Evolutionary conservation across 2,113 vertebrate genomes (phyloP).

Genomic region (Perca flavescens): DNA sequence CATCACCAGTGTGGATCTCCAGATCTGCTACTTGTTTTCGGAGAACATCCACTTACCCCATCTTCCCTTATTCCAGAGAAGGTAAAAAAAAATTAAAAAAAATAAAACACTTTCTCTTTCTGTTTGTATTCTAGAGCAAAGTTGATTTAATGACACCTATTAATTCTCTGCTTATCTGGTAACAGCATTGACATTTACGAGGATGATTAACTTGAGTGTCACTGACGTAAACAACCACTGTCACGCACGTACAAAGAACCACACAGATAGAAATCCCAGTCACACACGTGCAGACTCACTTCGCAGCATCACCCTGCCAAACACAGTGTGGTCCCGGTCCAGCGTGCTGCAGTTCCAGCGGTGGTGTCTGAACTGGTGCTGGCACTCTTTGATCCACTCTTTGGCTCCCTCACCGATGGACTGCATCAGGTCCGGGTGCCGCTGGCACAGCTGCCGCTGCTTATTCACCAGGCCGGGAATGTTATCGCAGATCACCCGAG

Average conservation of each 20-base stretch:
- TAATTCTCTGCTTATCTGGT: constrained; percentile 71
- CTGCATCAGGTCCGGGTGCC: constrained; percentile 98
- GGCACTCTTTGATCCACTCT: constrained; percentile 98
- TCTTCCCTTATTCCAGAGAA: constrained; percentile 69
- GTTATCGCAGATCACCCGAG: constrained; percentile 97
- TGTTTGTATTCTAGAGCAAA: constrained; percentile 59
- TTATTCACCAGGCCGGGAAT: constrained; percentile 98
- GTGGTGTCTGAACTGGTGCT: constrained; percentile 97
- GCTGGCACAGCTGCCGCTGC: constrained; percentile 96
- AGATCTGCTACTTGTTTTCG: constrained; percentile 84
- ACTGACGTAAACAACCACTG: constrained; percentile 56
- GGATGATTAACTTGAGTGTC: constrained; percentile 69
- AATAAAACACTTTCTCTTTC: constrained; percentile 40
- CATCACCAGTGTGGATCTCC: constrained; percentile 79
- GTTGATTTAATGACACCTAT: constrained; percentile 70
- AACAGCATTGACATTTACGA: constrained; percentile 67
- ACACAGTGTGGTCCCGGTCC: constrained; percentile 98
- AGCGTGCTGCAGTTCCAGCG: constrained; percentile 99
- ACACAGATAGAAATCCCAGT: constrained; percentile 44
- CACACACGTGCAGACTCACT: constrained; percentile 85
- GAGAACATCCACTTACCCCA: constrained; percentile 80
- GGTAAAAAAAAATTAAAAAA: constrained; percentile 19
- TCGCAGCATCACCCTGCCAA: constrained; percentile 95
- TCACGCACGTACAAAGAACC: constrained; percentile 48
- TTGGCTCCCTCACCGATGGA: constrained; percentile 94